Evolutionary conservation across 2,797 vertebrate genomes (phyloP), one percentile per base, ranked within the genome.

Genomic region (Manis javanica): DNA sequence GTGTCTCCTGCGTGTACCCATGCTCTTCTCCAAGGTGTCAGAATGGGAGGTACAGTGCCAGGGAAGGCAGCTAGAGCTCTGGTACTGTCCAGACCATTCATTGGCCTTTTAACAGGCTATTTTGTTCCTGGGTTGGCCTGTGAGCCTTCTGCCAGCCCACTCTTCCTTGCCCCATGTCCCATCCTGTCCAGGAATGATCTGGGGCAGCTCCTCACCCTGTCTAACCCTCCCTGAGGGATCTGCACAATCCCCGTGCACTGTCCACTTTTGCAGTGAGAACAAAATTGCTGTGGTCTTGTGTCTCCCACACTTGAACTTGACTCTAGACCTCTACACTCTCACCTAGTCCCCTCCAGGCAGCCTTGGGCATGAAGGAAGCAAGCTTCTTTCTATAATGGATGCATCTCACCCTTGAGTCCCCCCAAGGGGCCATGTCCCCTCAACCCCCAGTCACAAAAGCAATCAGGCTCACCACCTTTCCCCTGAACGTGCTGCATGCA

Each of bases 401-500:
- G 46, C 13, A 10, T 37, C 78, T 81, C 7, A 19, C 37, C 8
- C 6, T 2, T 5, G 64, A 34, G 59, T 2, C 31, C 1, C 5
- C 61, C 24, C 24, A 24, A 23, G 12, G 1, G 9, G 12, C 19
- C 19, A 0, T 24, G 24, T 21, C 86, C 34, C 49, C 68, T 68
- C 5, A 4, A 1, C 57, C 46, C 37, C 16, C 12, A 7, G 21
- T 7, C 46, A 19, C 7, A 42, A 53, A 69, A 46, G 18, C 14
- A 6, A 0, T 16, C 9, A 49, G 68, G 9, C 21, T 21, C 0
- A 0, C 55, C 26, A 29, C 29, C 29, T n/a, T 14, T 11, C 57
- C 37, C 46, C 59, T 29, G 83, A 7, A 3, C 5, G 21, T 5
- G 0, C 74, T 0, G 61, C 0, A 0, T 0, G 61, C 0, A 0